Base-by-base conservation (phyloP, 2,113 vertebrate genomes). In the Thinocorus orbignyianus region DNA sequence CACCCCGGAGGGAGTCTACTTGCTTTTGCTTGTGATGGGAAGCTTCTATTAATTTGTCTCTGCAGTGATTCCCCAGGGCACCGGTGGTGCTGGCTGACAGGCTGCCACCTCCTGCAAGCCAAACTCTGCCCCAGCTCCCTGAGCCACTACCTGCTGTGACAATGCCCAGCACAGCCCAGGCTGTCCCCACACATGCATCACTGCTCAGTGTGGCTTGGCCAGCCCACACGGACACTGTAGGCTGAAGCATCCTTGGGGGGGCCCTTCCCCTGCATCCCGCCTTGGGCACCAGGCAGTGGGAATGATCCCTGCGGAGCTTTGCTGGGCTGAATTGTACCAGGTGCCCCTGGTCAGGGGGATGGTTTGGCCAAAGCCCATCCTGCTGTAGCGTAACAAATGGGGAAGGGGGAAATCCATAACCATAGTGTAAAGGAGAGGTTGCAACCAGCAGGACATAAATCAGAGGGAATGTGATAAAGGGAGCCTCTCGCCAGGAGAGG, bases 401-500 rank as follows among this genome's bases (percentile, higher is more conserved):
- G 70, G 88, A 89, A 89, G 58, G 69, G 33, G 69, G 57, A 46
- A 90, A 93, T 82, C 37, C 41, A 57, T 90, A 91, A 79, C n/a
- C 2, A 3, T 33, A 42, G 55, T 60, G 33, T 91, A 86, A 92
- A 81, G 83, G 86, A 84, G 61, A 84, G 57, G 55, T 51, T 87
- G 87, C 55, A 91, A 74, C 86, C 6, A 7, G 70, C 66, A 61
- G 81, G 48, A 71, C 69, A 89, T 95, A 90, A 95, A 96, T 95
- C 91, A 92, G 73, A 78, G 20, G 18, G 81, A 83, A 93, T 84
- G 42, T 65, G 91, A 91, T 94, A 94, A 85, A 94, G 70, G 68
- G 76, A 94, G 76, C 13, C 23, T 58, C 76, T 88, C 6, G 10
- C 82, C 80, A 91, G 82, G 88, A 92, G 51, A 65, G 41, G 48